phyloP scores from a whole-genome alignment of 35 echinoderm and acorn worm species.

The Patiria miniata region DNA sequence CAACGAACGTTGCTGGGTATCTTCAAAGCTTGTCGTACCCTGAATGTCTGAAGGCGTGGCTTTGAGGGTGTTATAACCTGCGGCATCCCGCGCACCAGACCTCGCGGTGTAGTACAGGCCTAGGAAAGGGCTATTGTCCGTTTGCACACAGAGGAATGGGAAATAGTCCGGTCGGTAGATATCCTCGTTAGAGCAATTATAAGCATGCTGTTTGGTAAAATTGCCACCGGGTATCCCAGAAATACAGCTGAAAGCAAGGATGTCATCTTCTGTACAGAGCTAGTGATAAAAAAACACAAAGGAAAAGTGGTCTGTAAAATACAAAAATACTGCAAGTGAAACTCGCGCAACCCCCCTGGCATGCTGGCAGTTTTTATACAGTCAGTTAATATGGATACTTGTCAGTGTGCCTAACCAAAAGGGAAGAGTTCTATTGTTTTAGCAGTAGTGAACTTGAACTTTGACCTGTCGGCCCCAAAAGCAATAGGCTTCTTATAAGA shows the following conservation, averaged over 20 bases:
- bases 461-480: too few relatives aligned
- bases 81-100: constrained; percentile 41
- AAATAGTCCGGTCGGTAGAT: constrained; percentile 74
- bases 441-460: too few relatives aligned
- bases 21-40: constrained; percentile 73
- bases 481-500: too few relatives aligned
- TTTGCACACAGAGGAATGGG: constrained; percentile 89
- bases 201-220: constrained; percentile 42
- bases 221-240: constrained; percentile 63
- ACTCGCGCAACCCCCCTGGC: too few relatives aligned
- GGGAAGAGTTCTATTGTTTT: too few relatives aligned
- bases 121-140: constrained; percentile 71
- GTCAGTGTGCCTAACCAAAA: too few relatives aligned
- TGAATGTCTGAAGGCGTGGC: not conserved
- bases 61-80: constrained; percentile 55
- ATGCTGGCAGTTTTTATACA: too few relatives aligned
- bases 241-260: constrained; percentile 62
- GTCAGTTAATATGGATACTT: too few relatives aligned
- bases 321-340: too few relatives aligned
- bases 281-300: constrained; percentile 31
- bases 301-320: not conserved
- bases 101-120: constrained; percentile 74
- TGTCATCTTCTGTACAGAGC: constrained; percentile 81
- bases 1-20: constrained; percentile 50
- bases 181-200: constrained; percentile 55